Conservation (phyloP, 2,797 vertebrate genomes). For the Tamandua tetradactyla region DNA sequence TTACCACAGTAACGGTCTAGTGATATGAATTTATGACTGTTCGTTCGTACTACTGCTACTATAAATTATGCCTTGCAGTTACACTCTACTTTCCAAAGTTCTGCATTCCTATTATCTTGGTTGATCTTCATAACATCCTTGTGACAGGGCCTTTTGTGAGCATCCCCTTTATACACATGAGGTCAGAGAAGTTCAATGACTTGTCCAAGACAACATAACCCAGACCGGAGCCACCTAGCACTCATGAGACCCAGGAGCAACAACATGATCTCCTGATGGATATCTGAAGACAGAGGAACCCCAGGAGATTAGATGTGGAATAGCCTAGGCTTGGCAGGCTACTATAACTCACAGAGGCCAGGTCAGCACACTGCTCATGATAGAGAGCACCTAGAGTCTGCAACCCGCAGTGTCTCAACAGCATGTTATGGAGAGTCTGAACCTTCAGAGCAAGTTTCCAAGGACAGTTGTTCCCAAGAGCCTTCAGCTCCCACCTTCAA, state of each 20-base stretch:
- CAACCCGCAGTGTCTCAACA: not conserved
- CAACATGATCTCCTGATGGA: not conserved
- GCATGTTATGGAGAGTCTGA: not conserved
- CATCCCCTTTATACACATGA: not conserved
- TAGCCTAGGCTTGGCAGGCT: not conserved
- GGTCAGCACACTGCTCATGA: not conserved
- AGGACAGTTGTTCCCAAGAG: not conserved
- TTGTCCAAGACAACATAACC: not conserved
- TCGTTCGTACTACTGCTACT: too few species aligned
- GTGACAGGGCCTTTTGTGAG: rapidly evolving
- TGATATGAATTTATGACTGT: not conserved
- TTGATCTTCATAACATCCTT: not conserved
- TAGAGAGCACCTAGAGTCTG: not conserved
- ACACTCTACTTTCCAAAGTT: not conserved
- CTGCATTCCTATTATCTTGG: not conserved
- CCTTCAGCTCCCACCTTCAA: not conserved
- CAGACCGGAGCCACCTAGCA: not conserved
- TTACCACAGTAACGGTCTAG: not conserved
- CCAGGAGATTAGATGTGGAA: not conserved
- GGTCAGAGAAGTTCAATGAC: not conserved
- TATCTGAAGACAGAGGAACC: not conserved
- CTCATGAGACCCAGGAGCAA: not conserved
- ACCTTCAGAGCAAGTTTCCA: not conserved
- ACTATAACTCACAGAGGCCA: not conserved
- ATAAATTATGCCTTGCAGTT: not conserved